Evolutionary conservation across 2,113 vertebrate genomes (phyloP).

Genomic region (Notechis scutatus): DNA sequence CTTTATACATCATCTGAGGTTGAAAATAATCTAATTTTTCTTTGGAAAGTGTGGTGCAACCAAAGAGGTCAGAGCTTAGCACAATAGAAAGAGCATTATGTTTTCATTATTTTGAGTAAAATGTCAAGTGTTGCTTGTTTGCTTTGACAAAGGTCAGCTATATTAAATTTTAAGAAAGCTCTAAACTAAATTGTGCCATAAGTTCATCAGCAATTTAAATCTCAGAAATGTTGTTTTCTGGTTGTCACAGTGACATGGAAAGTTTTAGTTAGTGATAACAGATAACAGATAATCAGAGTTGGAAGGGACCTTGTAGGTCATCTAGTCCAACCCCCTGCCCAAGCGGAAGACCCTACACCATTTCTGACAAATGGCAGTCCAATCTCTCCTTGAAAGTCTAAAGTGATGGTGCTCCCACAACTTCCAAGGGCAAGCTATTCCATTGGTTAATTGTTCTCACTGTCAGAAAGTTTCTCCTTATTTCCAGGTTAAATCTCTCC

Average conservation of each 20-base stretch:
- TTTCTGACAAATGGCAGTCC: no score
- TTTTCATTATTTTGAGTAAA: constrained; percentile 66
- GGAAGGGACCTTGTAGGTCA: no score
- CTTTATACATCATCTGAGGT: constrained; percentile 29
- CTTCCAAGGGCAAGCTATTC: no score
- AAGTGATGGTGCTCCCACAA: no score
- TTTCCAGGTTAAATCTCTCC: no score
- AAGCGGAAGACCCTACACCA: no score
- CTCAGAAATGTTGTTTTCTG: constrained; percentile 51
- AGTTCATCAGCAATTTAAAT: constrained; percentile 54
- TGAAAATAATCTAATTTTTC: constrained; percentile 44
- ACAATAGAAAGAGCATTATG: constrained; percentile 53
- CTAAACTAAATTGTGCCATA: constrained; percentile 38
- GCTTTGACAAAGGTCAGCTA: constrained; percentile 65
- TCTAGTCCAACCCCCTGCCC: no score
- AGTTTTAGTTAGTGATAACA: constrained; percentile 40
- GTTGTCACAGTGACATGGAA: constrained; percentile 44
- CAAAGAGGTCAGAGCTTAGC: constrained; percentile 36
- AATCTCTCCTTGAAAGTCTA: no score
- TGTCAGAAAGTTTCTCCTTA: no score
- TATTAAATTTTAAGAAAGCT: constrained; percentile 33
- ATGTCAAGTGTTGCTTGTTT: constrained; percentile 67
- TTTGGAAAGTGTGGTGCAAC: constrained; percentile 66
- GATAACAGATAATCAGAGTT: no score
- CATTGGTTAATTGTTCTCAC: no score